These are phyloP conservation scores for Zapornia atra DNA, from an alignment of 2,113 vertebrate species.

Conservation along the genomic window DNA sequence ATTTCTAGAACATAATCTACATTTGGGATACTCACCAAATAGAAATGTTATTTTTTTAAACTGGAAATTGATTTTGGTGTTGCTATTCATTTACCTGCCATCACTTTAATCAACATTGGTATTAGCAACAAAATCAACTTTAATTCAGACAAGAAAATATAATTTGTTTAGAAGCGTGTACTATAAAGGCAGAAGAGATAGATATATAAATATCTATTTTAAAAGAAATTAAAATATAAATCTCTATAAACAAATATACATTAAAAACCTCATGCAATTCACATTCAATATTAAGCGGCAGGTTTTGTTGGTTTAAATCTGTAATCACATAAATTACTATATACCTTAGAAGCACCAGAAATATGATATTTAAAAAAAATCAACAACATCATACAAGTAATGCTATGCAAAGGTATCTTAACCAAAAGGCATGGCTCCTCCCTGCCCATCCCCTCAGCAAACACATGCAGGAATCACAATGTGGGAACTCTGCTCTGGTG, in stretches of 20 bases:
- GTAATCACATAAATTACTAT: background rate
- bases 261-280: background rate
- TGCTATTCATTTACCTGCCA: background rate
- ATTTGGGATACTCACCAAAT: background rate
- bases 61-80: background rate
- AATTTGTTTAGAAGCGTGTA: background rate
- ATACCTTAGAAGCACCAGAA: background rate
- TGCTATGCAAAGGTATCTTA: background rate
- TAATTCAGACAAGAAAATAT: background rate
- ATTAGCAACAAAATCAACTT: background rate
- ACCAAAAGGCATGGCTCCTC: rapidly evolving
- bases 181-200: background rate
- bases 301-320: background rate
- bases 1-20: background rate
- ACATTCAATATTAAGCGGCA: background rate
- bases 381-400: background rate
- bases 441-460: background rate
- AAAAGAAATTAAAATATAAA: too few relatives aligned
- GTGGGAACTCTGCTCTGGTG: background rate
- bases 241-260: background rate
- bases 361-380: background rate
- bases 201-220: background rate
- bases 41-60: background rate
- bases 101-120: background rate
- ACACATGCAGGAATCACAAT: background rate